Evolutionary conservation across 2,888 invertebrate species (phyloP), one percentile per base, ranked within the genome.

Genomic region (Coecobrya sp.): DNA sequence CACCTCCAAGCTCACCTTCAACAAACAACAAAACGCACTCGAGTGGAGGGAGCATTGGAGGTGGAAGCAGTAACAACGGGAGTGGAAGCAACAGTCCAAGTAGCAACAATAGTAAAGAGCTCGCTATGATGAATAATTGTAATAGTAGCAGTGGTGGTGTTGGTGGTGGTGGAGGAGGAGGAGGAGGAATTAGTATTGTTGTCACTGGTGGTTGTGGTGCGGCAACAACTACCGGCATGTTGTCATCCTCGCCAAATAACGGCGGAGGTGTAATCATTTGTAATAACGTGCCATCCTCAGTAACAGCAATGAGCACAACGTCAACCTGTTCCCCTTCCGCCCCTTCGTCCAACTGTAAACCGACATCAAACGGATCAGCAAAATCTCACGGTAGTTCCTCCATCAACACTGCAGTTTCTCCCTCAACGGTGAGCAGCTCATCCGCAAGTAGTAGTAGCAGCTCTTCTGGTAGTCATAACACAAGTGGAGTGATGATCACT

Each of bases 401-500:
- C 45, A 88, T 55, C 68, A 88, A n/a, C 49, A 22, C 27, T 36
- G 62, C 88, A 19, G 62, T 62, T 22, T 81, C 62, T 52, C 65
- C 84, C 25, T 84, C 84, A 19, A 30, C 89, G 8, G 82, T 79
- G 22, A 88, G 88, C 65, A 68, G 45, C 65, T 85, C 85, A 27
- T 89, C 73, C 25, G 70, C 73, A 19, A 86, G 85, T 36, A 87
- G 73, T 49, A 82, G 65, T 59, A 90, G 52, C 27, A 73, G 84
- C 30, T 68, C 93, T 0, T 86, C 89, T 70, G 45, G 73, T n/a
- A 93, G 89, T 73, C 91, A 76, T 68, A 93, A 87, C 79, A 94
- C 93, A 65, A 93, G 93, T 10, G 93, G 92, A 55, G 93, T 93
- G 52, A 93, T 94, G 36, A 93, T 93, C 22, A 85, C 93, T 2